Evolutionary conservation across 2,797 vertebrate genomes (phyloP).

Genomic region (Chromobotia macracanthus): DNA sequence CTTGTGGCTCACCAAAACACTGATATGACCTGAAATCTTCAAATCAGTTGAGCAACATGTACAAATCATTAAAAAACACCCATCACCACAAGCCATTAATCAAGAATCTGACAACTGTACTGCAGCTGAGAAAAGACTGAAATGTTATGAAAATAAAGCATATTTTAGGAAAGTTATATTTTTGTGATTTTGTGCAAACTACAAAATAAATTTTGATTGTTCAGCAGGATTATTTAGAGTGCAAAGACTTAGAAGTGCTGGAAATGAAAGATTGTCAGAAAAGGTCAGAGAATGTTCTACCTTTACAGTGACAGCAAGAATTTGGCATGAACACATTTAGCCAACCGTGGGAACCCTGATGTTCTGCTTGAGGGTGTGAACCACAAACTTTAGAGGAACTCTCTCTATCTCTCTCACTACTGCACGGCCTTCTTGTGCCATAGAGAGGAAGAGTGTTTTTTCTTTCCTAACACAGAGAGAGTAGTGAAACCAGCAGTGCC

Average conservation of each 20-base stretch:
- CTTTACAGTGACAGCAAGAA: constrained; percentile 6
- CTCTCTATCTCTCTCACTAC: constrained; percentile 52
- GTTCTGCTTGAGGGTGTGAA: constrained; percentile 70
- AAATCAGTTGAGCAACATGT: constrained; percentile 40
- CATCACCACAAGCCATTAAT: too few species aligned
- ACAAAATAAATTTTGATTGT: background rate
- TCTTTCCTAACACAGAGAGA: constrained; percentile 48
- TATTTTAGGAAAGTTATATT: too few species aligned
- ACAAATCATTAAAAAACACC: constrained; percentile 31
- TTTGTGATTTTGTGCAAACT: background rate
- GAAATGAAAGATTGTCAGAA: background rate
- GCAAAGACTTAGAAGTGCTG: background rate
- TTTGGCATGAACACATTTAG: constrained; percentile 46
- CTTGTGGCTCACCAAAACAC: too few species aligned
- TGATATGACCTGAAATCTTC: too few species aligned
- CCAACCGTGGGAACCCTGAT: constrained; percentile 59
- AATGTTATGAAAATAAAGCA: background rate
- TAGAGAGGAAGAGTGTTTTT: constrained; percentile 33
- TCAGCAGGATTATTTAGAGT: background rate
- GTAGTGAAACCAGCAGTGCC: constrained; percentile 54
- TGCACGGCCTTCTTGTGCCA: constrained; percentile 45
- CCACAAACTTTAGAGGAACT: constrained; percentile 63
- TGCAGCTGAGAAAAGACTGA: background rate
- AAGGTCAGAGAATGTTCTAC: background rate
- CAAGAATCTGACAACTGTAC: background rate